phyloP scores from a whole-genome alignment of 2,888 invertebrate species.

The Papilio protenor region DNA sequence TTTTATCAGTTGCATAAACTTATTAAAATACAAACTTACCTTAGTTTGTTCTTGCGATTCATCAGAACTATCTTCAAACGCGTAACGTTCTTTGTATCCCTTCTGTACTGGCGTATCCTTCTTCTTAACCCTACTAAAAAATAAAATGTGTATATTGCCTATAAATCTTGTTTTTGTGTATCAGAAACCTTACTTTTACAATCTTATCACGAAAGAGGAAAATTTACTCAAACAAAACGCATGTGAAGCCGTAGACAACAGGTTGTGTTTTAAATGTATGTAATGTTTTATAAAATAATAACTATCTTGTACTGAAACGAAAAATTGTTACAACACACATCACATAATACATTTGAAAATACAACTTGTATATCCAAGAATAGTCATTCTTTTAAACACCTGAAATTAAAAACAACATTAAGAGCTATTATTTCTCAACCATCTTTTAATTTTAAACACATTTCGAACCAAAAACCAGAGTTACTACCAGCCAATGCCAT shows the following conservation, averaged over 20 bases:
- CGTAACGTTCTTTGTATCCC: slow-evolving; percentile 83
- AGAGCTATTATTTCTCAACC: too few relatives aligned
- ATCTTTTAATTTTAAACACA: too few relatives aligned
- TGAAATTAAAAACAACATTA: too few relatives aligned
- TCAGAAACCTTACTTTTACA: background rate
- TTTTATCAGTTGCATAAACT: background rate
- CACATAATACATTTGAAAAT: too few relatives aligned
- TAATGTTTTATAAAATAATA: background rate
- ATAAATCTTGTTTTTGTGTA: slow-evolving; percentile 40
- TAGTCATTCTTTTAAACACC: too few relatives aligned
- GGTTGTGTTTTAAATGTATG: background rate
- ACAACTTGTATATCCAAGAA: too few relatives aligned
- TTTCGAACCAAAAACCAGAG: too few relatives aligned
- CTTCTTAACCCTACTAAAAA: slow-evolving; percentile 83
- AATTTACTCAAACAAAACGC: slow-evolving; percentile 6
- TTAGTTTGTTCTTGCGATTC: slow-evolving; percentile 75
- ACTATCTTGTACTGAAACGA: too few relatives aligned
- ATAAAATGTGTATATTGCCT: slow-evolving; percentile 43
- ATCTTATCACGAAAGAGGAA: background rate
- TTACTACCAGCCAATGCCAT: too few relatives aligned
- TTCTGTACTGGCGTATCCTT: slow-evolving; percentile 82
- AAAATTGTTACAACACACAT: too few relatives aligned
- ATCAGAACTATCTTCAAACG: slow-evolving; percentile 79
- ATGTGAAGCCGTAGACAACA: slow-evolving; percentile 4
- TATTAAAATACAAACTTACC: slow-evolving; percentile 54